These are phyloP conservation scores for Microcebus tavaratra DNA, from an alignment of 2,113 vertebrate genomes.

Conservation along the genomic window DNA sequence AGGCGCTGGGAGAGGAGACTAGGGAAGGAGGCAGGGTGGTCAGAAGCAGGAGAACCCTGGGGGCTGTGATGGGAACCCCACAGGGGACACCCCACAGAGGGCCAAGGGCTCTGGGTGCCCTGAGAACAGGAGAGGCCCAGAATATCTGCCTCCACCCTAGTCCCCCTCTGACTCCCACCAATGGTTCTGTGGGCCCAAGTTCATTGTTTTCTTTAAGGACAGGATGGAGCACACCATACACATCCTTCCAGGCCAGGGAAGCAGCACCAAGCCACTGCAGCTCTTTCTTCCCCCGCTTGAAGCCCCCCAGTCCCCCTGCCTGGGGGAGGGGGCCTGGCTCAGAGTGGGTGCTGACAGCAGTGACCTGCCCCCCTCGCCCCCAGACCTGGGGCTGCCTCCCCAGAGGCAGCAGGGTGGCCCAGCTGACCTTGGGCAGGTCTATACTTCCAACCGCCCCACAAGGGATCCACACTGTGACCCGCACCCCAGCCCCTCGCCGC, in stretches of 20 bases:
- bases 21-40: too few species aligned
- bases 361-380: not conserved
- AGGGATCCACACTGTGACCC: too few species aligned
- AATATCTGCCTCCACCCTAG: not conserved
- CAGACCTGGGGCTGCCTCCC: not conserved
- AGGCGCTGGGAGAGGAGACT: not conserved
- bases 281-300: too few species aligned
- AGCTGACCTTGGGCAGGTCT: not conserved
- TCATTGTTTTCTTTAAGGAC: not conserved
- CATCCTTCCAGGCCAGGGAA: not conserved
- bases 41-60: too few species aligned
- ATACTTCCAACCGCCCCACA: not conserved
- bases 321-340: too few species aligned
- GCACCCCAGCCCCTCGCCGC: accelerated
- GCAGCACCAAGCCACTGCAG: not conserved
- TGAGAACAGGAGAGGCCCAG: not conserved
- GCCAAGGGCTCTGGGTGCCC: not conserved
- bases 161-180: not conserved
- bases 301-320: not conserved
- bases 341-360: accelerated
- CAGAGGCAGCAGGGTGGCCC: too few species aligned
- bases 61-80: not conserved
- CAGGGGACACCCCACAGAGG: not conserved
- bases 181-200: not conserved
- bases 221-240: accelerated